Percentiles rank a stretch among this genome's conserved stretches.
Conservation (phyloP, 2,113 vertebrate genomes). For the sheep (Ovis aries) region DNA sequence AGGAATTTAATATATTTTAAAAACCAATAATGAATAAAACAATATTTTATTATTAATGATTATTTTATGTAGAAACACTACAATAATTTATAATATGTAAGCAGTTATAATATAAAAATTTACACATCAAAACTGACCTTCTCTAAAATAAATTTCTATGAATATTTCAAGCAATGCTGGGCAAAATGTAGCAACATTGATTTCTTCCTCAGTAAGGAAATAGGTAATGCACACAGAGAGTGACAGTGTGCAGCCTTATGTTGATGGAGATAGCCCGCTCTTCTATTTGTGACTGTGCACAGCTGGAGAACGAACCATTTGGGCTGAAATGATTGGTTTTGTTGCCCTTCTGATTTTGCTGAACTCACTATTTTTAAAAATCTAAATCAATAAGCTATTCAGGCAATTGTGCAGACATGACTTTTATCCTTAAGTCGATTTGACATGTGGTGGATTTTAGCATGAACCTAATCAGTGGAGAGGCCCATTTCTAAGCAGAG, state of each 20-base stretch:
- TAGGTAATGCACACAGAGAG: rapidly evolving
- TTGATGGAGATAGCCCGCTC: neutral
- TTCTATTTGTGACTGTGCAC: neutral
- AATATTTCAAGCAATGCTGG: constrained; percentile 7
- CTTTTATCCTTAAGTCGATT: constrained; percentile 65
- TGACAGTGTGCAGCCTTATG: neutral
- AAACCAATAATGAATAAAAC: neutral
- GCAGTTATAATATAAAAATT: constrained; percentile 5
- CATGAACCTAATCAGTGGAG: constrained; percentile 56
- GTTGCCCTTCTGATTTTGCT: constrained; percentile 60
- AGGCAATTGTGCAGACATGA: constrained; percentile 50
- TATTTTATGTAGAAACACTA: neutral
- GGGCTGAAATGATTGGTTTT: constrained; percentile 42
- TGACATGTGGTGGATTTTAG: constrained; percentile 49
- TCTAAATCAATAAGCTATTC: constrained; percentile 65
- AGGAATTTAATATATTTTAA: neutral
- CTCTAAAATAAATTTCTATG: neutral
- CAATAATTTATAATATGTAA: neutral
- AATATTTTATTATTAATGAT: neutral
- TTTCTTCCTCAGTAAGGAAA: neutral
- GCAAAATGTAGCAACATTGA: neutral
- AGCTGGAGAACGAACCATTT: neutral
- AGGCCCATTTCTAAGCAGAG: constrained; percentile 38
- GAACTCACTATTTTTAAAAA: constrained; percentile 53
- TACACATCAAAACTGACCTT: neutral